A percentile compares a stretch with the other conserved stretches of the same genome.
Evolutionary conservation across 1,140 invertebrate genomes (phyloP).

Genomic region (Tetragonula clypearis): DNA sequence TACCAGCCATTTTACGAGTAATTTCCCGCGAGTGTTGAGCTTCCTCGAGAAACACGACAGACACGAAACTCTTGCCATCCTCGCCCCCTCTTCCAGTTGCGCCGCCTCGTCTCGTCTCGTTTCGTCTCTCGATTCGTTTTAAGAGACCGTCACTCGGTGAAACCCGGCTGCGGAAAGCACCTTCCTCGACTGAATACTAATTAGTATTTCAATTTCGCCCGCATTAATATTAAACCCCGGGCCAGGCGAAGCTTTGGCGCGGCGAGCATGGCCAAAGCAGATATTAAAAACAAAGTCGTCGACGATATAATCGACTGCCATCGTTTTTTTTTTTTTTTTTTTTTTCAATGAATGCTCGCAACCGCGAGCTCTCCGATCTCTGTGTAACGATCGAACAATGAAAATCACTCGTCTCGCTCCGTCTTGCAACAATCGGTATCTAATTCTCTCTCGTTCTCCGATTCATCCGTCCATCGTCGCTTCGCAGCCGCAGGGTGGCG

Average conservation of each 20-base stretch:
- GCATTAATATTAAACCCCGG: constrained; percentile 47
- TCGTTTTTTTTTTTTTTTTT: background rate
- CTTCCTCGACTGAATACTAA: constrained; percentile 34
- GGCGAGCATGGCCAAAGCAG: background rate
- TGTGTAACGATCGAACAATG: constrained; percentile 17
- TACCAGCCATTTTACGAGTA: constrained; percentile 60
- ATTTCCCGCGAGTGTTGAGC: constrained; percentile 56
- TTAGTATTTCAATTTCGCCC: constrained; percentile 48
- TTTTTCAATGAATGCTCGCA: background rate
- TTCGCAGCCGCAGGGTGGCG: too few relatives aligned
- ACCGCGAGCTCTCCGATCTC: too few relatives aligned
- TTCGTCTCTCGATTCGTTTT: constrained; percentile 31
- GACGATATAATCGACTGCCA: background rate
- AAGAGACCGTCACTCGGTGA: constrained; percentile 33
- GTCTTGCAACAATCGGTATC: too few relatives aligned
- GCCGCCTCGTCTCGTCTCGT: background rate
- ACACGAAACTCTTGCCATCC: constrained; percentile 22
- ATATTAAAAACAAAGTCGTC: constrained; percentile 3
- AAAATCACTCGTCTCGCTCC: constrained; percentile 9
- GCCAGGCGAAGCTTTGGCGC: background rate
- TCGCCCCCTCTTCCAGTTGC: too few relatives aligned
- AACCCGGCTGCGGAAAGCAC: background rate
- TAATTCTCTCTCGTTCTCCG: too few relatives aligned
- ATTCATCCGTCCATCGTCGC: too few relatives aligned
- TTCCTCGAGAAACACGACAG: constrained; percentile 47